Conservation (phyloP, 2,888 invertebrate species). For the Drosophila anceps region DNA sequence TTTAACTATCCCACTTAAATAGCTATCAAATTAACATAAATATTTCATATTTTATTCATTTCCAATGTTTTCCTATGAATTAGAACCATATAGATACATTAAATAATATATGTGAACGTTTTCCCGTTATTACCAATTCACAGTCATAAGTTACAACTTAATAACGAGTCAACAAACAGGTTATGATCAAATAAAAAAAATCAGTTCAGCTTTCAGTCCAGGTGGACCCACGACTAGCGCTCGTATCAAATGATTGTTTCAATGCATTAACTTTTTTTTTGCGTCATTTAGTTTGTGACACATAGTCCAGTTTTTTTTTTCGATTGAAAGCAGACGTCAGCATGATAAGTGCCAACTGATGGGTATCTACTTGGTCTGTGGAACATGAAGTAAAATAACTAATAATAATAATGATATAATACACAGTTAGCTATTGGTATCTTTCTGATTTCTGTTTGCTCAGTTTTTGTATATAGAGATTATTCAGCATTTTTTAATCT, state of each 20-base stretch:
- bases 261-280: conserved; percentile 25
- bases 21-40: neutral
- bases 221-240: neutral
- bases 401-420: conserved; percentile 4
- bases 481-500: neutral
- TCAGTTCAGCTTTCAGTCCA: conserved; percentile 7
- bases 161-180: conserved; percentile 36
- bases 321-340: conserved; percentile 9
- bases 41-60: neutral
- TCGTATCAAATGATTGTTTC: conserved; percentile 8
- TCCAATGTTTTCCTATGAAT: conserved; percentile 6
- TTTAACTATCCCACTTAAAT: neutral
- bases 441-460: neutral
- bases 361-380: neutral
- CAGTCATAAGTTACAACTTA: conserved; percentile 20
- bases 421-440: neutral
- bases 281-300: conserved; percentile 46
- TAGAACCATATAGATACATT: neutral
- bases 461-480: neutral
- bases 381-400: neutral
- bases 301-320: neutral
- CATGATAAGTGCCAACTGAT: neutral
- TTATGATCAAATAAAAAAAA: conserved; percentile 17
- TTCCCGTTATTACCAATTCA: conserved; percentile 12
- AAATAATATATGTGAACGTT: conserved; percentile 1